These are phyloP conservation scores for Diplolepis rosae DNA, from an alignment of 2,888 invertebrate genomes.

Conservation along the genomic window DNA sequence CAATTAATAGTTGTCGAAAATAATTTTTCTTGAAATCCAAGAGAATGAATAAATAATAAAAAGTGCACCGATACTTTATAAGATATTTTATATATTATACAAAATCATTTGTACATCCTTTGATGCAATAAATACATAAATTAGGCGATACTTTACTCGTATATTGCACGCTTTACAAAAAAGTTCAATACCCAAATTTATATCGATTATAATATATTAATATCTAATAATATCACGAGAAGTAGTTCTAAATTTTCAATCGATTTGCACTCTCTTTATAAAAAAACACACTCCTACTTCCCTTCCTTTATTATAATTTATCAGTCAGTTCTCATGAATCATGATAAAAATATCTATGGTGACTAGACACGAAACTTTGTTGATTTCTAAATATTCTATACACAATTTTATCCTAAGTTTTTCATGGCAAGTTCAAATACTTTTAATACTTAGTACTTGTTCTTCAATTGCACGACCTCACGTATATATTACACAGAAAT, in stretches of 20 bases:
- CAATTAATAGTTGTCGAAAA: not conserved
- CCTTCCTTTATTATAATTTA: conserved; percentile 1
- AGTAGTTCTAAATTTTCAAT: not conserved
- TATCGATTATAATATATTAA: not conserved
- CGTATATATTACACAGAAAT: not conserved
- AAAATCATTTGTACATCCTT: not conserved
- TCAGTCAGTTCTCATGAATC: not conserved
- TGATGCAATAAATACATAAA: conserved; percentile 24
- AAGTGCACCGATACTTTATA: not conserved
- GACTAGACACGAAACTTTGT: conserved; percentile 16
- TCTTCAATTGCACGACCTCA: not conserved
- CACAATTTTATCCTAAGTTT: not conserved
- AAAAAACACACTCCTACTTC: not conserved
- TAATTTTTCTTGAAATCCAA: not conserved
- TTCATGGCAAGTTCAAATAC: not conserved
- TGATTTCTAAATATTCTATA: not conserved
- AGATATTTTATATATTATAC: conserved; percentile 2
- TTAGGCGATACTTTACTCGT: not conserved
- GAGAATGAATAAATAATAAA: not conserved
- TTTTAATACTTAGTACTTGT: not conserved
- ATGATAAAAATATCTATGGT: conserved; percentile 10
- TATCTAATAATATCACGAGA: conserved; percentile 28
- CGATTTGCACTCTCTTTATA: not conserved
- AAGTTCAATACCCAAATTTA: not conserved
- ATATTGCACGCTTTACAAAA: conserved; percentile 20